Evolutionary conservation across 2,113 vertebrate genomes (phyloP).

Genomic region (Sus scrofa): DNA sequence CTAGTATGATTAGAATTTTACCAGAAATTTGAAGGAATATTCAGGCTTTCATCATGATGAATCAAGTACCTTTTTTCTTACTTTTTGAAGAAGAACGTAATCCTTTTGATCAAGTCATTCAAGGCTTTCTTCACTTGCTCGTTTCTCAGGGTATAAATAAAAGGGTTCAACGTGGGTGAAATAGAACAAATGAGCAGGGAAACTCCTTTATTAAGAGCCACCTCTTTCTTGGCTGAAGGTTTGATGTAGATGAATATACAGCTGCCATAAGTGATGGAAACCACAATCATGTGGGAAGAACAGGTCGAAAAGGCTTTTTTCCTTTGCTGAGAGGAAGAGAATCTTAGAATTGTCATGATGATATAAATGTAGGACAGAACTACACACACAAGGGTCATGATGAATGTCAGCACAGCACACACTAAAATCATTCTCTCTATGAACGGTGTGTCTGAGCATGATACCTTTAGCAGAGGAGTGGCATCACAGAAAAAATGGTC

Average conservation of each 20-base stretch:
- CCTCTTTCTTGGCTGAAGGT: constrained; percentile 29
- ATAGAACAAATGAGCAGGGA: constrained; percentile 48
- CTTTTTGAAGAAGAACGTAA: background rate
- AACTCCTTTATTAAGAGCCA: constrained; percentile 51
- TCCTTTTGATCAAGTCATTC: background rate
- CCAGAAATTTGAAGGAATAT: background rate
- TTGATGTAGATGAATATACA: constrained; percentile 50
- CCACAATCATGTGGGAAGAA: background rate
- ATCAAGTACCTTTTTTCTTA: background rate
- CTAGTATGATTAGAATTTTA: background rate
- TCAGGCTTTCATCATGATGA: background rate
- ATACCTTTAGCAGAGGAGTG: background rate
- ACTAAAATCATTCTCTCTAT: background rate
- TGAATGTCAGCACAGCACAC: background rate
- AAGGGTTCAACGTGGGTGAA: constrained; percentile 58
- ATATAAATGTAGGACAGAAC: constrained; percentile 51
- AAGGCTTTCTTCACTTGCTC: background rate
- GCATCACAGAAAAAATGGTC: constrained; percentile 47
- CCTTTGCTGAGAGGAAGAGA: no score
- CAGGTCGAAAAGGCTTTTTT: background rate
- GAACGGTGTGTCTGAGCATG: constrained; percentile 42
- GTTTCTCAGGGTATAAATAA: constrained; percentile 67
- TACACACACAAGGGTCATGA: constrained; percentile 24
- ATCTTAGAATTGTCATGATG: background rate
- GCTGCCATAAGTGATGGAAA: background rate